Evolutionary conservation across 2,888 invertebrate genomes (phyloP), one percentile per base, ranked within the genome.

Genomic region (Mythimna ferrago): DNA sequence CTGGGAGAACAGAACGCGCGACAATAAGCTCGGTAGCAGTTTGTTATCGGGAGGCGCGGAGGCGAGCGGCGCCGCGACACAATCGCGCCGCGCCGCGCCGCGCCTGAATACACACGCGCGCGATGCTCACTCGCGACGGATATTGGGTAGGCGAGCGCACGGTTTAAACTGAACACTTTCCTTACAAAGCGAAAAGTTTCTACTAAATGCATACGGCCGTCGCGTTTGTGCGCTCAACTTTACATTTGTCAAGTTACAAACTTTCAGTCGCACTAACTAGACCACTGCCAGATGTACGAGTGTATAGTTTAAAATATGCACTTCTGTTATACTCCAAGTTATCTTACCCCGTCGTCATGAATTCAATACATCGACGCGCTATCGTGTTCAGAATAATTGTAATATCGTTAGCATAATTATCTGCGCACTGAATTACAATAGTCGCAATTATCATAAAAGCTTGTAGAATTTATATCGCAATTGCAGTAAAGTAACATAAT

Each of bases 101-200:
- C 89, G 92, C 88, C 87, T 92, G 92, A 93, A 92, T 92, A 91
- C 93, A 91, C 92, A 91, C 80, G 78, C 85, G 72, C 80, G 87
- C 88, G 89, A 88, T 89, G 88, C 87, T 88, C 89, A 86, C 89
- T 89, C 85, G 87, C 90, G 90, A 91, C 93, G 93, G 93, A 93
- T 94, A 94, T 94, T 93, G 92, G 91, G 90, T 90, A 93, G 90
- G 90, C 92, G 89, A 91, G 89, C 89, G 90, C 86, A 88, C 86
- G 90, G 90, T 91, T 93, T 91, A 90, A 92, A 91, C 92, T 90
- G 92, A 91, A 93, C 91, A 91, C 93, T 92, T 91, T 91, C 91
- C 91, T 92, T 90, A 92, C 92, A 94, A 93, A 93, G 94, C 92
- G 93, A 91, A 94, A 94, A 94, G 92, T 95, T 94, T 91, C 90